Evolutionary conservation across 2,888 invertebrate genomes (phyloP).

Genomic region (Caenorhabditis drosophilae): DNA sequence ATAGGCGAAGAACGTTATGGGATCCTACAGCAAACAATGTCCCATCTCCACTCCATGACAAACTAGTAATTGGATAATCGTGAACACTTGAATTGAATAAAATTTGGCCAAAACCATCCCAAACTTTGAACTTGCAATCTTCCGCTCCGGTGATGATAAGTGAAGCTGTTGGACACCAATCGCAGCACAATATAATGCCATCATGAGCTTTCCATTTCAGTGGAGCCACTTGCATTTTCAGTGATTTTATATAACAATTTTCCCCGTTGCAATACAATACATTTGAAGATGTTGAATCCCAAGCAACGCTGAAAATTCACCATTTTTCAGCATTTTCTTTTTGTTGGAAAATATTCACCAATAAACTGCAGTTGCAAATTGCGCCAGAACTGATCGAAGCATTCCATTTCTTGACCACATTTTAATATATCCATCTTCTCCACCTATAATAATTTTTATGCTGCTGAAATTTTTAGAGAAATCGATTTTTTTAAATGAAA

Average conservation of each 20-base stretch:
- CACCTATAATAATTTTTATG: slow-evolving; percentile 74
- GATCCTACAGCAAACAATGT: slow-evolving; percentile 89
- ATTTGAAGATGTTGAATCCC: slow-evolving; percentile 58
- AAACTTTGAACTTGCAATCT: slow-evolving; percentile 84
- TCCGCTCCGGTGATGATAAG: slow-evolving; percentile 77
- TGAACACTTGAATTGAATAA: slow-evolving; percentile 84
- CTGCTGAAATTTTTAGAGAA: no score
- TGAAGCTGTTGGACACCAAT: slow-evolving; percentile 75
- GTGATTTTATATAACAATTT: slow-evolving; percentile 75
- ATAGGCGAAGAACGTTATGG: slow-evolving; percentile 87
- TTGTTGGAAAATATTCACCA: slow-evolving; percentile 12
- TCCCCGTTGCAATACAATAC: slow-evolving; percentile 75
- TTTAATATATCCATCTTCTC: slow-evolving; percentile 94
- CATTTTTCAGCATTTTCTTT: background rate
- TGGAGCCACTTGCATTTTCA: slow-evolving; percentile 70
- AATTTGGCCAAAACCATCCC: slow-evolving; percentile 89
- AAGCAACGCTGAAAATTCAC: slow-evolving; percentile 40
- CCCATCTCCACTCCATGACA: slow-evolving; percentile 90
- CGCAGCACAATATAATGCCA: slow-evolving; percentile 80
- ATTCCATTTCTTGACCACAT: slow-evolving; percentile 93
- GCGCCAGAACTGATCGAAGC: slow-evolving; percentile 85
- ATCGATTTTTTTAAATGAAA: no score
- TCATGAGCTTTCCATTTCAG: slow-evolving; percentile 91
- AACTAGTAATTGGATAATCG: slow-evolving; percentile 87
- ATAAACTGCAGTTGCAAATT: slow-evolving; percentile 72